Conservation (phyloP, 35 echinoderm and acorn worm species). For the Heliocidaris tuberculata region DNA sequence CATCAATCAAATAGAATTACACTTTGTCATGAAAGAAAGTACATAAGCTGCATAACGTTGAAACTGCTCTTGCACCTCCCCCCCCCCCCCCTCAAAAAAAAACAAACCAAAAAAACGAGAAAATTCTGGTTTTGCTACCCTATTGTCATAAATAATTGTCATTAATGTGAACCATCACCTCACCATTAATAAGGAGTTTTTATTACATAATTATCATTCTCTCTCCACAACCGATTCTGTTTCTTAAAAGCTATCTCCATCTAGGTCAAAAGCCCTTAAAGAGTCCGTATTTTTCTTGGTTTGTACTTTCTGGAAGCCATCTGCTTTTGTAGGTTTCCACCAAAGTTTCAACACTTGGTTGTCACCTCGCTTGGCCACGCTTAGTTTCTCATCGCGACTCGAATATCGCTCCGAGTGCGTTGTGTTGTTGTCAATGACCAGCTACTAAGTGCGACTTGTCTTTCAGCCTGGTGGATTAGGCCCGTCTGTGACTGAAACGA, state of each 20-base stretch:
- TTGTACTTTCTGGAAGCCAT: background rate
- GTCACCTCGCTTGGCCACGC: conserved; percentile 23
- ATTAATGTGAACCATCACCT: background rate
- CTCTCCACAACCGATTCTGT: background rate
- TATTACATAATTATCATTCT: background rate
- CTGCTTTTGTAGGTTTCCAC: background rate
- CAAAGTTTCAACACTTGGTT: conserved; percentile 15
- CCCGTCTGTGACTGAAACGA: conserved; percentile 10
- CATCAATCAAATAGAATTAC: no score
- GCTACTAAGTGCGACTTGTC: conserved; percentile 27
- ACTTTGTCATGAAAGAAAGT: no score
- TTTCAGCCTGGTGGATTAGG: conserved; percentile 34
- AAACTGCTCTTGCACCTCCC: no score
- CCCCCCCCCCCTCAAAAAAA: no score
- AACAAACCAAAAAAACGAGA: no score
- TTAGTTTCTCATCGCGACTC: conserved; percentile 24
- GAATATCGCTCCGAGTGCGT: conserved; percentile 25
- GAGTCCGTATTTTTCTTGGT: background rate
- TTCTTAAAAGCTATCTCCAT: background rate
- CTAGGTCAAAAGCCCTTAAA: background rate
- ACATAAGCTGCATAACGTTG: no score
- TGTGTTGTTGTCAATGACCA: conserved; percentile 5
- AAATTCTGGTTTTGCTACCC: no score
- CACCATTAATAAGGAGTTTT: background rate
- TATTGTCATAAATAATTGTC: no score